Evolutionary conservation across 2,888 invertebrate genomes (phyloP), one percentile per base, ranked within the genome.

Genomic region (Philonicus albiceps): DNA sequence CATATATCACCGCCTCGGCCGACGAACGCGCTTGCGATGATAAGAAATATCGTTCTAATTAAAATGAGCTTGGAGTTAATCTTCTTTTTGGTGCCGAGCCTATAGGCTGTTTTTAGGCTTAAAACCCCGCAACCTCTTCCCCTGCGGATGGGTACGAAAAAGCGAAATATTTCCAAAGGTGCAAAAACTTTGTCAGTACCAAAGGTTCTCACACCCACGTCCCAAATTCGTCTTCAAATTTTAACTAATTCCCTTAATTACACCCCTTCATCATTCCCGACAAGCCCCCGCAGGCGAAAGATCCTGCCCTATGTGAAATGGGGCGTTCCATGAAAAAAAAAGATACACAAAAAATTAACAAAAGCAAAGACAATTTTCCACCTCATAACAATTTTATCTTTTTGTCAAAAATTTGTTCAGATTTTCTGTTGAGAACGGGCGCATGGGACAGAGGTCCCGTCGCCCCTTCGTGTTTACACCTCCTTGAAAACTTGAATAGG

Each of bases 321-420:
- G 27, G 53, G 27, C 27, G 30, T n/a, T 16, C 37, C 40, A 43
- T 22, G n/a, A n/a, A n/a, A 11, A 27, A 76, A 74, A 74, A 74
- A 30, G 34, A 31, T 19, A 76, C 34, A 76, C 34, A 76, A 76
- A 76, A 76, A 31, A 76, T 37, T 76, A 37, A 31, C 76, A 37
- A 76, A 76, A 53, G 43, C 30, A 40, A 80, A 80, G 80, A 53
- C 53, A 80, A 80, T 80, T 80, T 80, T 80, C 80, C 80, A 80
- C 80, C 80, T 80, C 80, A 80, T 80, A 80, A 80, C 80, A 53
- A 49, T 80, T 80, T 80, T 80, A 80, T 80, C 80, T 80, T 80
- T 64, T 80, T 80, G 80, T 80, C 80, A 49, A 80, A 64, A 80
- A 80, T 80, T 80, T 80, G 80, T 80, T 80, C 49, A 80, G 80